Evolutionary conservation across 2,113 vertebrate species (phyloP), one percentile per base, ranked within the genome.

Genomic region (Gallinago jamesoni): DNA sequence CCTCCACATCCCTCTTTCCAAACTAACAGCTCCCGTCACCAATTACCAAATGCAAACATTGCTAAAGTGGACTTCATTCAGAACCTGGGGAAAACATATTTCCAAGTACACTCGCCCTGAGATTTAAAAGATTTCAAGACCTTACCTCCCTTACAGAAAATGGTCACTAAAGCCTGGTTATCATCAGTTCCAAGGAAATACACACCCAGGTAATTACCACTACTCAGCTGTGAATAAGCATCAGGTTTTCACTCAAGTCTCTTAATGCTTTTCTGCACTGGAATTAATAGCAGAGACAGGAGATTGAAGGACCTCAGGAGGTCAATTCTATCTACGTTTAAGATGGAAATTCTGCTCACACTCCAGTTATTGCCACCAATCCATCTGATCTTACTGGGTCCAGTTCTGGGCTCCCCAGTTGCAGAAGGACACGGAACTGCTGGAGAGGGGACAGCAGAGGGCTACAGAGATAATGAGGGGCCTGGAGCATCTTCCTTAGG

Each of bases 161-260:
- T 35, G 53, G 82, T 89, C 78, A 78, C 76, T 84, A 89, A 95
- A 68, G 55, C 37, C 74, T 57, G 30, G 66, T 87, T 95, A 94
- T 72, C 68, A 31, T 31, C 56, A 72, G 90, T 66, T 64, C 64
- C 52, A 23, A 0, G 62, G 95, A 88, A 68, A 77, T 50, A 64
- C 43, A 86, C 91, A 62, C 90, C 85, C 77, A 33, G 64, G 70
- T 92, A 92, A 94, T 93, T 79, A 67, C 28, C 12, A 30, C 85
- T 80, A 76, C 75, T 89, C 66, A 47, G 21, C 25, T 24, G 53
- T 69, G 73, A 94, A 56, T 84, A 93, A 92, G 84, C 80, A 76
- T 68, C 88, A 76, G 77, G 43, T 87, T 94, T 82, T 87, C 74
- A 92, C 62, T 87, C 24, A 53, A 91, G 62, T 66, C 22, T 48